Evolutionary conservation across 2,797 vertebrate genomes (phyloP).

Genomic region (Scolopax bukidnonensis): DNA sequence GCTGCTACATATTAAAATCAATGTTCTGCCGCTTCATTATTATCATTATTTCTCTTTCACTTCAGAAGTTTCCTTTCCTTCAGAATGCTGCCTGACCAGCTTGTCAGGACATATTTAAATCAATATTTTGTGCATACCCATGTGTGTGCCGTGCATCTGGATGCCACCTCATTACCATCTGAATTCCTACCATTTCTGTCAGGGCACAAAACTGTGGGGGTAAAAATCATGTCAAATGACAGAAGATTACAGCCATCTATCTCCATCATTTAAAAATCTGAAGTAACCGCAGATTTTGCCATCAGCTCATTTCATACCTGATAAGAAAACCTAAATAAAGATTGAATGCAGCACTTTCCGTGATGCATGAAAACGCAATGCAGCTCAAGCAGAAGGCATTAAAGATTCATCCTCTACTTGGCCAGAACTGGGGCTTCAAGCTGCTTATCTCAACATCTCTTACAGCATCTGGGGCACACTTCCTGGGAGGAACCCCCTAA

Average conservation of each 20-base stretch:
- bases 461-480: background rate
- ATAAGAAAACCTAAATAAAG: slow-evolving; percentile 73
- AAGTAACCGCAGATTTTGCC: slow-evolving; percentile 68
- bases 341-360: slow-evolving; percentile 59
- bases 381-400: slow-evolving; percentile 53
- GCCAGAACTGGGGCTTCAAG: background rate
- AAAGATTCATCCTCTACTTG: slow-evolving; percentile 38
- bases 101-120: slow-evolving; percentile 57
- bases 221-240: slow-evolving; percentile 56
- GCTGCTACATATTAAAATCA: slow-evolving; percentile 64
- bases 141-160: slow-evolving; percentile 37
- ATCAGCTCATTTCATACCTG: slow-evolving; percentile 71
- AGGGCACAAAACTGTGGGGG: background rate
- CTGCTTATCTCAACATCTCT: background rate
- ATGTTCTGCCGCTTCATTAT: slow-evolving; percentile 66
- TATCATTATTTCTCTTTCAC: slow-evolving; percentile 50
- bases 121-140: background rate
- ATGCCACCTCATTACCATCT: slow-evolving; percentile 51
- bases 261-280: slow-evolving; percentile 65
- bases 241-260: slow-evolving; percentile 64
- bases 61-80: slow-evolving; percentile 55
- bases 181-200: slow-evolving; percentile 18
- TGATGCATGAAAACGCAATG: slow-evolving; percentile 63
- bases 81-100: slow-evolving; percentile 40
- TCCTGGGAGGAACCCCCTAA: background rate